Evolutionary conservation across 2,797 vertebrate genomes (phyloP), one percentile per base, ranked within the genome.

Genomic region (Syngnathus acus): DNA sequence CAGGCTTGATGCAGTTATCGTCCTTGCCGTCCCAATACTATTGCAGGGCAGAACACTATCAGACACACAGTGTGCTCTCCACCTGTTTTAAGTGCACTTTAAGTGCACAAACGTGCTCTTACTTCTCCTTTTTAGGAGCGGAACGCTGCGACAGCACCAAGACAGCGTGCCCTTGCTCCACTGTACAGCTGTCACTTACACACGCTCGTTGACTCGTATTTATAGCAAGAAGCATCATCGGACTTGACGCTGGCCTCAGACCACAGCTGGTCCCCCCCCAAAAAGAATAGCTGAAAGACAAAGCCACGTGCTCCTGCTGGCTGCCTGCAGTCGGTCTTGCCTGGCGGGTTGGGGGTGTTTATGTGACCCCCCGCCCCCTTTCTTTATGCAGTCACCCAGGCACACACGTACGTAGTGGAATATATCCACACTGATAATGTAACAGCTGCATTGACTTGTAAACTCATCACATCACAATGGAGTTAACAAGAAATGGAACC

Each of bases 161-260:
- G 86, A 84, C 85, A 82, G 81, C 57, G 80, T 89, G 90, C 84
- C 90, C 87, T 89, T 90, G 82, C 78, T 86, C 83, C 86, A 87
- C 83, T 82, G 80, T 90, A 92, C 90, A 91, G 90, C 91, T 92
- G 92, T 92, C 91, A 87, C 86, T 90, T 84, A 86, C 88, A 89
- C 84, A 82, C 82, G 82, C 85, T 87, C 78, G 82, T 77, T 87
- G 79, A 85, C 82, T 74, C 82, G 81, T 92, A 93, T 93, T 92
- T 92, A 91, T 93, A 93, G 92, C 86, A 87, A 32, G 80, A 84
- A 84, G 82, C 90, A 91, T 92, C 91, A 90, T 66, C 79, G 82
- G 82, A 81, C 82, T 72, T 72, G 79, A 83, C 81, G 68, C 81
- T 87, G 69, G 59, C 82, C 74, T 89, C 83, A 89, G 80, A 89